These are phyloP conservation scores for Blera fallax DNA, from an alignment of 2,888 invertebrate genomes.

Conservation along the genomic window DNA sequence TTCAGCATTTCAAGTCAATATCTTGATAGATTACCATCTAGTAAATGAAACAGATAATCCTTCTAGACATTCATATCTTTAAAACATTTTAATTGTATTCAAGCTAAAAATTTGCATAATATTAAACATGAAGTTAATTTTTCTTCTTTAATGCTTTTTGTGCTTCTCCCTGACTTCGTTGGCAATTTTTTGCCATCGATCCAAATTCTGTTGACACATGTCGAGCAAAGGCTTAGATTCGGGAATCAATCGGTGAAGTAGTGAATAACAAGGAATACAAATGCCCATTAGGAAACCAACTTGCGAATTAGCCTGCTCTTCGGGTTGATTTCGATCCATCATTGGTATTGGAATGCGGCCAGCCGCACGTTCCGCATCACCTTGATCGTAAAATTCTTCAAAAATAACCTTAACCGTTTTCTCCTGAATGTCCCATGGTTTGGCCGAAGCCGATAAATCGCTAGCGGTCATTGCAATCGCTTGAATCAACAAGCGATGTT, in stretches of 20 bases:
- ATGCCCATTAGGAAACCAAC: constrained; percentile 91
- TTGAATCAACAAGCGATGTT: constrained; percentile 88
- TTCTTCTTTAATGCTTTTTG: constrained; percentile 34
- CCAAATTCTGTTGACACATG: constrained; percentile 86
- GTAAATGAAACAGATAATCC: neutral
- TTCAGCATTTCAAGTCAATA: no score
- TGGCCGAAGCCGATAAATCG: constrained; percentile 91
- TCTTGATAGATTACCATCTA: neutral
- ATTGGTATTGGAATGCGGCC: constrained; percentile 89
- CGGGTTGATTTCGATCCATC: constrained; percentile 89
- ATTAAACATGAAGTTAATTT: constrained; percentile 20
- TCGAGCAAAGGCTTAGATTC: constrained; percentile 87
- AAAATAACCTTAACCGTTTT: constrained; percentile 91
- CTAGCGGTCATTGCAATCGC: constrained; percentile 92
- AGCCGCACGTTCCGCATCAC: constrained; percentile 87
- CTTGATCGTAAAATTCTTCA: constrained; percentile 91
- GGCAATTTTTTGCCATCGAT: constrained; percentile 84
- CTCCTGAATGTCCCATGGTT: constrained; percentile 91
- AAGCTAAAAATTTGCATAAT: constrained; percentile 38
- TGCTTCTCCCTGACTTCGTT: constrained; percentile 70
- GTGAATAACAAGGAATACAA: constrained; percentile 90
- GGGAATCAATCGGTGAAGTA: constrained; percentile 87
- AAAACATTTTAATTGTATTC: constrained; percentile 42
- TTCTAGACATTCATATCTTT: constrained; percentile 11
- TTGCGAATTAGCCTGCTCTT: constrained; percentile 90